Conservation (phyloP, 2,888 invertebrate species). For the Coleophora deauratella region DNA sequence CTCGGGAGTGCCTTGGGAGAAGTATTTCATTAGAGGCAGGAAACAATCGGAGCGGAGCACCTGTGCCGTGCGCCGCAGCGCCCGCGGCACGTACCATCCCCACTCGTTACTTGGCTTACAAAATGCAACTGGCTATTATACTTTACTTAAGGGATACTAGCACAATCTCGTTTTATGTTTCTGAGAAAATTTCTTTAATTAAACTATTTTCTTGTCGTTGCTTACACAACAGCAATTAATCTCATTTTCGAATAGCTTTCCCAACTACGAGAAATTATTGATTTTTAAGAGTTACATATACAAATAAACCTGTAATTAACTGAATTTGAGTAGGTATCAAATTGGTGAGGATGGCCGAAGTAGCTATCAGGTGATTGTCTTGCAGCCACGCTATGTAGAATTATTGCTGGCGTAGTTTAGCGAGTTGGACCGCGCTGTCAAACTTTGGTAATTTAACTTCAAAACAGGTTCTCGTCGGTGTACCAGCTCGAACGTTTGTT, state of each 20-base stretch:
- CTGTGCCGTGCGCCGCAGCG: constrained; percentile 26
- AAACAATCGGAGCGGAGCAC: constrained; percentile 35
- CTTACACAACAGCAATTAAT: no score
- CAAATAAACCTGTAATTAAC: background rate
- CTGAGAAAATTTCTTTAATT: no score
- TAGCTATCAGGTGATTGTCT: constrained; percentile 45
- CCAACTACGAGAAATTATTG: no score
- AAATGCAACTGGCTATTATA: background rate
- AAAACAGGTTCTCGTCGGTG: constrained; percentile 60
- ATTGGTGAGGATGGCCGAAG: background rate
- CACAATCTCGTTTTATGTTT: no score
- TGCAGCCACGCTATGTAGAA: constrained; percentile 48
- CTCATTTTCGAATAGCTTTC: no score
- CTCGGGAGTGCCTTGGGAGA: constrained; percentile 46
- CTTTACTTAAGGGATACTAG: background rate
- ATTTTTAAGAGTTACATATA: no score
- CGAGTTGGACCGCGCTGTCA: constrained; percentile 60
- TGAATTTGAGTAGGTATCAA: background rate
- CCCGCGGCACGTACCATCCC: background rate
- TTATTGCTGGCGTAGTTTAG: constrained; percentile 65
- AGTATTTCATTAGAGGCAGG: constrained; percentile 54
- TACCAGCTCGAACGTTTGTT: constrained; percentile 44
- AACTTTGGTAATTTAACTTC: constrained; percentile 74
- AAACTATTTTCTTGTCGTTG: no score
- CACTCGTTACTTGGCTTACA: background rate